Evolutionary conservation across 2,797 vertebrate species (phyloP).

Genomic region (Danio choprae): DNA sequence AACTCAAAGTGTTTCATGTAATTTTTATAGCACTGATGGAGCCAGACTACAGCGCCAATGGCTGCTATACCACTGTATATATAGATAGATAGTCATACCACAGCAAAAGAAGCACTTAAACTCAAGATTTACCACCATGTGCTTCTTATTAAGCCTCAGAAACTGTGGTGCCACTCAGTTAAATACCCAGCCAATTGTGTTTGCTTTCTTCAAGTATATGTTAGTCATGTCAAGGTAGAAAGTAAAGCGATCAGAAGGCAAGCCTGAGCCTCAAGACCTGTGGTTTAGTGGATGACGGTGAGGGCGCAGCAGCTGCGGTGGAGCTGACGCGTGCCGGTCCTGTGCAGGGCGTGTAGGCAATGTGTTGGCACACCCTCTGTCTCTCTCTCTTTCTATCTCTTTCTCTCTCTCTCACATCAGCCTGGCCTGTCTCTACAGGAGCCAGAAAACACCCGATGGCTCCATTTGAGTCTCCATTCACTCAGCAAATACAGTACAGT

Average conservation of each 20-base stretch:
- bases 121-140: constrained; percentile 35
- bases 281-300: constrained; percentile 18
- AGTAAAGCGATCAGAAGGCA: constrained; percentile 1
- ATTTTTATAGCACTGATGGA: constrained; percentile 22
- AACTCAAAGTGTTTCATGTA: constrained; percentile 15
- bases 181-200: constrained; percentile 12
- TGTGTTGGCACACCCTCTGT: constrained; percentile 39
- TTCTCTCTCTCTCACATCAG: constrained; percentile 45
- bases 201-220: neutral
- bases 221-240: constrained; percentile 16
- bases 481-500: neutral
- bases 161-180: constrained; percentile 7
- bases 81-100: constrained; percentile 22
- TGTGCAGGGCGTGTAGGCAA: constrained; percentile 51
- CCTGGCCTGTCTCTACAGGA: constrained; percentile 55
- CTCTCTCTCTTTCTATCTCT: too few species aligned
- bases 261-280: neutral
- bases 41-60: constrained; percentile 8
- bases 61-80: neutral
- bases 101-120: constrained; percentile 36
- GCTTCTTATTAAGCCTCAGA: constrained; percentile 46
- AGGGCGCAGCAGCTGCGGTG: constrained; percentile 46
- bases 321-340: constrained; percentile 52
- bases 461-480: constrained; percentile 23
- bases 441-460: constrained; percentile 46